phyloP scores from a whole-genome alignment of 2,888 invertebrate genomes.

The Graphium colonna region DNA sequence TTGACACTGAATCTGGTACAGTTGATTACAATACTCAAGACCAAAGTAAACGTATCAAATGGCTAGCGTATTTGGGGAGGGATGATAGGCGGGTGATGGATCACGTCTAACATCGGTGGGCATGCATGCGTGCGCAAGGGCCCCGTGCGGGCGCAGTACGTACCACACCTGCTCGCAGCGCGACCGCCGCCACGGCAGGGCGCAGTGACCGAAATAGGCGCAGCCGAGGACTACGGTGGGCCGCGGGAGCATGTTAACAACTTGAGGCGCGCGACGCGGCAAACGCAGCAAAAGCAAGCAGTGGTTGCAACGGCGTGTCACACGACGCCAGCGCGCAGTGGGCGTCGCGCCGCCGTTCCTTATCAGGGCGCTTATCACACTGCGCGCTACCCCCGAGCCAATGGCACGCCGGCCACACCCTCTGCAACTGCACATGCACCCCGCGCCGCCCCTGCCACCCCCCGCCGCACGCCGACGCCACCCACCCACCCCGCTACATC shows the following conservation, averaged over 20 bases:
- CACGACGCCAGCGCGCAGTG: not conserved
- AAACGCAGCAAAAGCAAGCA: too few species aligned
- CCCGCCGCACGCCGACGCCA: not conserved
- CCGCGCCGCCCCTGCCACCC: slow-evolving; percentile 25
- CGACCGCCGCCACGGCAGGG: not conserved
- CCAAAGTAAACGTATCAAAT: too few species aligned
- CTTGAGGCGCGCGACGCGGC: too few species aligned
- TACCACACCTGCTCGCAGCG: slow-evolving; percentile 5
- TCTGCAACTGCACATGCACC: slow-evolving; percentile 29
- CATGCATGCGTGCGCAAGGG: too few species aligned
- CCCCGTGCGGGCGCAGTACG: slow-evolving; percentile 2
- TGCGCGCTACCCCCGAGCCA: slow-evolving; percentile 36
- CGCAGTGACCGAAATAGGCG: slow-evolving; percentile 10
- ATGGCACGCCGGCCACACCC: slow-evolving; percentile 46
- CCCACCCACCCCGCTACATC: too few species aligned
- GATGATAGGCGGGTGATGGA: too few species aligned
- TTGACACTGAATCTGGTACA: too few species aligned
- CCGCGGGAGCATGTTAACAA: too few species aligned
- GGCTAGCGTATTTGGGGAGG: too few species aligned
- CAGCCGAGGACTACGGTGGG: slow-evolving; percentile 28
- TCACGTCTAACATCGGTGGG: too few species aligned
- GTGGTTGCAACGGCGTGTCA: not conserved
- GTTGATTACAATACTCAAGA: too few species aligned
- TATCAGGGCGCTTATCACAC: slow-evolving; percentile 25
- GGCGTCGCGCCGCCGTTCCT: slow-evolving; percentile 19